Evolutionary conservation across 1,140 invertebrate species (phyloP).

Genomic region (Mercenaria mercenaria): DNA sequence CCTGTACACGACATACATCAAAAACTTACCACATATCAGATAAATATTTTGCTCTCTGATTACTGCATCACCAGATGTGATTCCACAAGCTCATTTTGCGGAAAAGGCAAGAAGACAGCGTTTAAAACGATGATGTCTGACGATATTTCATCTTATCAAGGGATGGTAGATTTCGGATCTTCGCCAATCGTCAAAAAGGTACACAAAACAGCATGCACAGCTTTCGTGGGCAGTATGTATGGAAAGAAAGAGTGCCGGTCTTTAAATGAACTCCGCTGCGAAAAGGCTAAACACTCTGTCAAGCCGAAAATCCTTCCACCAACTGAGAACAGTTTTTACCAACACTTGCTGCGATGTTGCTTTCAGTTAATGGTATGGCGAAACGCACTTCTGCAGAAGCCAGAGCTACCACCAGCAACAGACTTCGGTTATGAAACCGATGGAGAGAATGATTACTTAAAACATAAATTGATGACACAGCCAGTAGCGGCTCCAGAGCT

Average conservation of each 20-base stretch:
- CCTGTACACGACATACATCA: neutral
- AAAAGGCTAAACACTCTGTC: neutral
- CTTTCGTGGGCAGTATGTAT: neutral
- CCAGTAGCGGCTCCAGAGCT: constrained; percentile 13
- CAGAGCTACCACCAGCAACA: neutral
- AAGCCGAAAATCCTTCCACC: neutral
- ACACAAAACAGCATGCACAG: neutral
- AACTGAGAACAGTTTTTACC: neutral
- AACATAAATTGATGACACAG: neutral
- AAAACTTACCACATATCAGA: neutral
- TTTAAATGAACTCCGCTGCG: neutral
- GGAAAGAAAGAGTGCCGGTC: neutral
- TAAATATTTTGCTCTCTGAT: constrained; percentile 9
- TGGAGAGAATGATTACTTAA: neutral
- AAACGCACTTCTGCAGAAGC: neutral
- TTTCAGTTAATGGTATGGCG: neutral
- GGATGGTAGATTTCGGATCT: neutral
- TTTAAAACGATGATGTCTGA: constrained; percentile 12
- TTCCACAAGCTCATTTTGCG: constrained; percentile 32
- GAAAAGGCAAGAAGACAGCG: constrained; percentile 9
- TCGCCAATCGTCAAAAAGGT: too few species aligned
- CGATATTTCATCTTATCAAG: neutral
- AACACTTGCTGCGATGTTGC: neutral
- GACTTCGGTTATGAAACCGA: constrained; percentile 4
- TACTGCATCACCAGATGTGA: constrained; percentile 40